A percentile compares a stretch with the other conserved stretches of the same genome.
Conservation (phyloP, 2,888 invertebrate genomes). For the Lasioglossum pauxillum region DNA sequence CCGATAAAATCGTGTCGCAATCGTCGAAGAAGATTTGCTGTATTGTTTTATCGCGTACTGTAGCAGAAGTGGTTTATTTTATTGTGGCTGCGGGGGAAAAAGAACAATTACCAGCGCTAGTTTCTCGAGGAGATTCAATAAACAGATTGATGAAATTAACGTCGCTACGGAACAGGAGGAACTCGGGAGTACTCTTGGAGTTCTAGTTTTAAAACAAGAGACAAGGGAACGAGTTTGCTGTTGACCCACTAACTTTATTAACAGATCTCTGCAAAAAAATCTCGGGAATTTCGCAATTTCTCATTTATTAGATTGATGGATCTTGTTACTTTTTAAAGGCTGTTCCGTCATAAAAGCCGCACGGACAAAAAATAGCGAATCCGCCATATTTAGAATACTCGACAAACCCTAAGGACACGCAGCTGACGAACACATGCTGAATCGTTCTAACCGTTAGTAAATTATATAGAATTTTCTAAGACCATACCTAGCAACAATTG, state of each 20-base stretch:
- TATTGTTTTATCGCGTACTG: neutral
- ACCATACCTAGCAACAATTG: too few relatives aligned
- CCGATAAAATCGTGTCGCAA: neutral
- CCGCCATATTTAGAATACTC: too few relatives aligned
- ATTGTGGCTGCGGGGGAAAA: neutral
- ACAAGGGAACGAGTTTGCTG: constrained; percentile 33
- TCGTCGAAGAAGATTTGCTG: neutral
- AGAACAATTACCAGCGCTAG: neutral
- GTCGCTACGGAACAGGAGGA: constrained; percentile 38
- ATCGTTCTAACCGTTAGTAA: too few relatives aligned
- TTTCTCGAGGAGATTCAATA: constrained; percentile 49
- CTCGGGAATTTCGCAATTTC: neutral
- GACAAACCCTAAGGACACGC: too few relatives aligned
- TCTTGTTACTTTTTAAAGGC: too few relatives aligned
- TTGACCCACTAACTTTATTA: neutral
- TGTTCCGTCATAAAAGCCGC: too few relatives aligned
- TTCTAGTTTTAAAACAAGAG: constrained; percentile 19
- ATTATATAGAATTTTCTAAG: too few relatives aligned
- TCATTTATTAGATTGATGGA: neutral
- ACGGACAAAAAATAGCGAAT: too few relatives aligned
- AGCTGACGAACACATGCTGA: too few relatives aligned
- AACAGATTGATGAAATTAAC: constrained; percentile 42
- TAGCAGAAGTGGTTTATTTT: neutral
- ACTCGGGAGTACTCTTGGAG: constrained; percentile 33
- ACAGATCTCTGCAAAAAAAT: neutral